Evolutionary conservation across 2,888 invertebrate genomes (phyloP).

Genomic region (Ypsolopha scabrella): DNA sequence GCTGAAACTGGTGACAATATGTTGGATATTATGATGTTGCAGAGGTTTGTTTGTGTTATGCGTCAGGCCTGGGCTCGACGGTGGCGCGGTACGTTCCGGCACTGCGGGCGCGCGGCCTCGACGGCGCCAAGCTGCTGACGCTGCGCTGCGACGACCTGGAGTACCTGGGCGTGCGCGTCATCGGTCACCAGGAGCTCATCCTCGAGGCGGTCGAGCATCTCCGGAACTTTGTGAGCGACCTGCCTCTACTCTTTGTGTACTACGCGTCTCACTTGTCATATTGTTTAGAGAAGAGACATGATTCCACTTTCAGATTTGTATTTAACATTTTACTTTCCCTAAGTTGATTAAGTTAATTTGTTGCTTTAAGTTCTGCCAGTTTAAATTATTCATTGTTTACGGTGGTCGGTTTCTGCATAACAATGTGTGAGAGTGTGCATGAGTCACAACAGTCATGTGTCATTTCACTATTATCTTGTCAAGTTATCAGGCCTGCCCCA

Average conservation of each 20-base stretch:
- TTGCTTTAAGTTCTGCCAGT: too few species aligned
- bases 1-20: not conserved
- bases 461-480: too few species aligned
- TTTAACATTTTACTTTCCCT: too few species aligned
- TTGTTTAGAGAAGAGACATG: not conserved
- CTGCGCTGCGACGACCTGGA: conserved; percentile 91
- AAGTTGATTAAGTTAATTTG: too few species aligned
- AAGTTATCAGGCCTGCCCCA: too few species aligned
- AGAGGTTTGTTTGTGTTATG: conserved; percentile 2
- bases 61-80: conserved; percentile 80
- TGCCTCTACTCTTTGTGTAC: not conserved
- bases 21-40: not conserved
- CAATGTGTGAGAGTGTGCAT: too few species aligned
- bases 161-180: conserved; percentile 84
- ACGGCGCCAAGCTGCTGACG: conserved; percentile 85
- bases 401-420: too few species aligned
- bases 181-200: conserved; percentile 95
- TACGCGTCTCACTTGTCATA: not conserved
- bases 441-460: too few species aligned
- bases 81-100: conserved; percentile 84
- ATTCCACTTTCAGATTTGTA: not conserved
- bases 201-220: conserved; percentile 93
- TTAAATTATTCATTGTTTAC: too few species aligned
- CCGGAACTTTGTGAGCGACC: conserved; percentile 82
- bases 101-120: conserved; percentile 84